Evolutionary conservation across 2,797 vertebrate genomes (phyloP).

Genomic region (Chaenodraco wilsoni): DNA sequence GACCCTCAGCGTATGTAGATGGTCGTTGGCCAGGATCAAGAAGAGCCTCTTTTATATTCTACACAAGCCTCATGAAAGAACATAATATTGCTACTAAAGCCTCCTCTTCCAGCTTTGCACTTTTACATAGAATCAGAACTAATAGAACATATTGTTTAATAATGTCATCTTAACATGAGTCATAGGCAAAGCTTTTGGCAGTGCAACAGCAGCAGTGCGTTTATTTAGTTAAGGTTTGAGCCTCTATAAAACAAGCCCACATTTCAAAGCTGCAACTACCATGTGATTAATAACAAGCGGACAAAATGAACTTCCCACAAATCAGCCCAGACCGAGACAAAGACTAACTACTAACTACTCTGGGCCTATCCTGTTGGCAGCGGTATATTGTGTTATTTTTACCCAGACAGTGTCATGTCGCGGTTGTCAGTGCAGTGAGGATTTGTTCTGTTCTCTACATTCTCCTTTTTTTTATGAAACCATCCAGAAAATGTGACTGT

Average conservation of each 20-base stretch:
- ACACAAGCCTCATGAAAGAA: neutral
- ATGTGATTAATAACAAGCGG: too few species aligned
- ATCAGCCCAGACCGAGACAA: neutral
- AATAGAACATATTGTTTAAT: neutral
- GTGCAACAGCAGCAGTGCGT: neutral
- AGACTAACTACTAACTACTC: too few species aligned
- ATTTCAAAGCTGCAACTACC: too few species aligned
- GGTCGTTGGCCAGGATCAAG: neutral
- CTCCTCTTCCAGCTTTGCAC: too few species aligned
- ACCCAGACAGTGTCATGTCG: neutral
- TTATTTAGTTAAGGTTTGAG: too few species aligned
- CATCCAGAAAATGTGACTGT: conserved; percentile 69
- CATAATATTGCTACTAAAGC: too few species aligned
- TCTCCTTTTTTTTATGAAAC: neutral
- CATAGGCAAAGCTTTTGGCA: neutral
- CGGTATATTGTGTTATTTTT: neutral
- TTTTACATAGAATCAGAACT: neutral
- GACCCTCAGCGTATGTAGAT: too few species aligned
- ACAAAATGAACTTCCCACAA: neutral
- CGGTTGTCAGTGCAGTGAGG: neutral
- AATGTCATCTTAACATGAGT: neutral
- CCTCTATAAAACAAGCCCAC: too few species aligned
- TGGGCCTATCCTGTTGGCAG: neutral
- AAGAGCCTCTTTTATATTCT: neutral
- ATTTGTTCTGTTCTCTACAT: neutral